Conservation (phyloP, 2,113 vertebrate species). For the Eulemur macaco region DNA sequence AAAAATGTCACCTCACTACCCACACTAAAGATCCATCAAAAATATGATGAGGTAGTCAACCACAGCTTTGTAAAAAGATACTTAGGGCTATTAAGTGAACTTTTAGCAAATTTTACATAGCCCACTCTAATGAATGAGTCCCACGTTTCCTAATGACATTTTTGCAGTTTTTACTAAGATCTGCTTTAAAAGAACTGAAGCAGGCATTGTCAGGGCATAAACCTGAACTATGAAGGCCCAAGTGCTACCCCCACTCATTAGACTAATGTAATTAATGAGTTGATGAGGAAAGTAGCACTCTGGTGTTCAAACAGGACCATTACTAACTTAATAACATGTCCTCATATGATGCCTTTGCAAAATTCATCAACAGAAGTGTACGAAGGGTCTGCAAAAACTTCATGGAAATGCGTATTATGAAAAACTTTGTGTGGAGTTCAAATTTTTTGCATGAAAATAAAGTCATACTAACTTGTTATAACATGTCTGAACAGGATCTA, state of each 20-base stretch:
- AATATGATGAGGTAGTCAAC: neutral
- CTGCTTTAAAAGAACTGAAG: neutral
- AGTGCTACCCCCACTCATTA: neutral
- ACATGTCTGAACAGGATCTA: neutral
- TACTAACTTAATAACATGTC: too few species aligned
- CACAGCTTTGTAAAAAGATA: neutral
- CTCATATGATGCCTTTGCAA: neutral
- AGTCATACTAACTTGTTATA: neutral
- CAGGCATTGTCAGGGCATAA: neutral
- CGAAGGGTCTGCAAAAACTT: neutral
- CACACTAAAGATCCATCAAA: neutral
- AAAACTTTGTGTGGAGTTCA: neutral
- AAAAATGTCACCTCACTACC: neutral
- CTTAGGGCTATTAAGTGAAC: neutral
- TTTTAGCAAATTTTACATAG: neutral
- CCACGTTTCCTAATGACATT: neutral
- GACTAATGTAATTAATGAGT: neutral
- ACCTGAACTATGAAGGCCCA: neutral
- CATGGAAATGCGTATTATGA: neutral
- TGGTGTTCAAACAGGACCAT: too few species aligned
- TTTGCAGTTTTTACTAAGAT: neutral
- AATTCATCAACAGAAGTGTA: neutral
- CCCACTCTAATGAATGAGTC: neutral
- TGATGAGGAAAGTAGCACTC: neutral
- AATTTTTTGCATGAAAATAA: neutral